Conservation (phyloP, 1,140 invertebrate species). For the Drosophila setifemur region DNA sequence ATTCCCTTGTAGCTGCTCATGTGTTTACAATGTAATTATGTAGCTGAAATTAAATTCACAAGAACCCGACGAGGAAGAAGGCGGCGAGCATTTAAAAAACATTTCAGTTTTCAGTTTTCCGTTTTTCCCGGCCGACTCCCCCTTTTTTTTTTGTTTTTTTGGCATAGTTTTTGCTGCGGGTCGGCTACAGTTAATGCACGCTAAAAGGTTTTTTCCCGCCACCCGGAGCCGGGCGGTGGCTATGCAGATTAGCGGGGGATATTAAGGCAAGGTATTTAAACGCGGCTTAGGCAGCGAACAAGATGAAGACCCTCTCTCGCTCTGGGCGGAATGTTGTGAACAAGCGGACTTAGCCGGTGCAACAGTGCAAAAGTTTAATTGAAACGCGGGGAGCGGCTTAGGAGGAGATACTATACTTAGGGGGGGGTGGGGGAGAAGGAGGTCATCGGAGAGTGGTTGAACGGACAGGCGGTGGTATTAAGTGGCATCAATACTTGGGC, state of each 20-base stretch:
- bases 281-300: conserved; percentile 58
- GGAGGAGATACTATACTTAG: too few relatives aligned
- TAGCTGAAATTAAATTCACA: conserved; percentile 80
- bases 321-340: conserved; percentile 70
- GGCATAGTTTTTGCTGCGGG: conserved; percentile 47
- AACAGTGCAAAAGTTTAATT: conserved; percentile 73
- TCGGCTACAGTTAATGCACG: conserved; percentile 61
- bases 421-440: neutral
- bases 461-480: conserved; percentile 37
- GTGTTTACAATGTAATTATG: conserved; percentile 82
- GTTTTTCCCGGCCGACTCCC: neutral
- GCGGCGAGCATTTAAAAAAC: conserved; percentile 68
- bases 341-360: conserved; percentile 66
- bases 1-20: conserved; percentile 52
- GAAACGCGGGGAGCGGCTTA: conserved; percentile 24
- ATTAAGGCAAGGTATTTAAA: conserved; percentile 73
- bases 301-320: conserved; percentile 29
- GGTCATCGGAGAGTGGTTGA: neutral
- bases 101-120: conserved; percentile 47
- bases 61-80: conserved; percentile 38
- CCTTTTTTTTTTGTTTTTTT: conserved; percentile 21
- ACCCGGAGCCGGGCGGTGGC: conserved; percentile 29
- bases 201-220: conserved; percentile 67
- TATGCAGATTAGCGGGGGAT: conserved; percentile 70
- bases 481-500: conserved; percentile 59